Evolutionary conservation across 2,888 invertebrate genomes (phyloP).

Genomic region (Zaprionus lineosus): DNA sequence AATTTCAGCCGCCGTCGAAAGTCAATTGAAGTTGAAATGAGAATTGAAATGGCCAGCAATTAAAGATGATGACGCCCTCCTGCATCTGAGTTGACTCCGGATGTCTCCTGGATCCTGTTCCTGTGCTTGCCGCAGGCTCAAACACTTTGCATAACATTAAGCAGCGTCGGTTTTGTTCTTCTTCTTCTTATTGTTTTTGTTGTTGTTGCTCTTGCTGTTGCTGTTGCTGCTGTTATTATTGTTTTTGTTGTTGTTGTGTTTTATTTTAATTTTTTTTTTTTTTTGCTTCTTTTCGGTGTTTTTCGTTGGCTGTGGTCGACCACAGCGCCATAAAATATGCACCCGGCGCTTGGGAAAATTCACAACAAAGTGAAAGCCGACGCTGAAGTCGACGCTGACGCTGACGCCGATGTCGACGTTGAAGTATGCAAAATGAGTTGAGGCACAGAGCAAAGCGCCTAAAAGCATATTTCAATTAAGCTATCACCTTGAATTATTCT

Average conservation of each 20-base stretch:
- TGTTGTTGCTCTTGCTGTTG: neutral
- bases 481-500: conserved; percentile 81
- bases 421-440: conserved; percentile 56
- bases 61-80: conserved; percentile 62
- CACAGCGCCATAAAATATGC: conserved; percentile 71
- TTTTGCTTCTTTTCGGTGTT: conserved; percentile 32
- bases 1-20: conserved; percentile 59
- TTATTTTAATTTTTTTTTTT: conserved; percentile 19
- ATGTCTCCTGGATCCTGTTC: conserved; percentile 23
- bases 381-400: conserved; percentile 16
- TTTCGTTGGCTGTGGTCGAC: conserved; percentile 51
- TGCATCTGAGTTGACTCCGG: conserved; percentile 27
- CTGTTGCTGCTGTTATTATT: conserved; percentile 8
- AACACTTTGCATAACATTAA: conserved; percentile 78
- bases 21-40: conserved; percentile 72
- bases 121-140: conserved; percentile 59
- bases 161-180: conserved; percentile 45
- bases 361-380: conserved; percentile 62
- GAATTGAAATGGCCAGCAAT: conserved; percentile 73
- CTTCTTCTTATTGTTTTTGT: conserved; percentile 30
- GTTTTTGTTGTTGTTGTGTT: conserved; percentile 25
- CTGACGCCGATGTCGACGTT: conserved; percentile 10
- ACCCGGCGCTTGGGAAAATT: conserved; percentile 46
- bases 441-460: conserved; percentile 67
- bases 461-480: conserved; percentile 82